Conservation (phyloP, 2,888 invertebrate genomes). For the Acleris literana region DNA sequence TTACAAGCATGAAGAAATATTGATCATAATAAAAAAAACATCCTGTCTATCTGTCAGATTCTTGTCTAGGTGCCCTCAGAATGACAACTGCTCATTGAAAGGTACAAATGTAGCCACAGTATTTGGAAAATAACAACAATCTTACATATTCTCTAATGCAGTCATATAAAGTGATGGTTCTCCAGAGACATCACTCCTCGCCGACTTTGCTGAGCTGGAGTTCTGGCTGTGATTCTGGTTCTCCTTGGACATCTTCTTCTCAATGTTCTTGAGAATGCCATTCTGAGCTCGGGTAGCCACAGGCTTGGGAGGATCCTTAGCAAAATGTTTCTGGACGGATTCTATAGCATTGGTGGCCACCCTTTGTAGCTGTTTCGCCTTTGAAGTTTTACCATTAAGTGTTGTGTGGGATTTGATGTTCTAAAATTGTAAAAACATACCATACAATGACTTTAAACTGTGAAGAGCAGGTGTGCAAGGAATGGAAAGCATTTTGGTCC, state of each 20-base stretch:
- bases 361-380: conserved; percentile 72
- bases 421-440: conserved; percentile 53
- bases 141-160: conserved; percentile 89
- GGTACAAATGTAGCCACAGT: no score
- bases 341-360: conserved; percentile 70
- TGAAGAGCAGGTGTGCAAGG: no score
- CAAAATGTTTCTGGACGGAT: conserved; percentile 71
- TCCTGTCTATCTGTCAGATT: no score
- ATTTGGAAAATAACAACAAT: conserved; percentile 38
- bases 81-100: no score
- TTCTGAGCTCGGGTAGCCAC: conserved; percentile 65
- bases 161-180: conserved; percentile 91
- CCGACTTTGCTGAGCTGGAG: conserved; percentile 70
- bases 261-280: conserved; percentile 75
- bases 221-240: conserved; percentile 65
- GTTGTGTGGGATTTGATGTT: conserved; percentile 65
- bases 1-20: no score
- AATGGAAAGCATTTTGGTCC: no score
- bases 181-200: conserved; percentile 87
- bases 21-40: no score
- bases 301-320: conserved; percentile 66
- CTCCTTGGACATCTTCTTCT: conserved; percentile 62
- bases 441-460: neutral
- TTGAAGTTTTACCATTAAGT: conserved; percentile 70
- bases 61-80: no score